Evolutionary conservation across 2,797 vertebrate species (phyloP).

Genomic region (Onychomys leucogaster): DNA sequence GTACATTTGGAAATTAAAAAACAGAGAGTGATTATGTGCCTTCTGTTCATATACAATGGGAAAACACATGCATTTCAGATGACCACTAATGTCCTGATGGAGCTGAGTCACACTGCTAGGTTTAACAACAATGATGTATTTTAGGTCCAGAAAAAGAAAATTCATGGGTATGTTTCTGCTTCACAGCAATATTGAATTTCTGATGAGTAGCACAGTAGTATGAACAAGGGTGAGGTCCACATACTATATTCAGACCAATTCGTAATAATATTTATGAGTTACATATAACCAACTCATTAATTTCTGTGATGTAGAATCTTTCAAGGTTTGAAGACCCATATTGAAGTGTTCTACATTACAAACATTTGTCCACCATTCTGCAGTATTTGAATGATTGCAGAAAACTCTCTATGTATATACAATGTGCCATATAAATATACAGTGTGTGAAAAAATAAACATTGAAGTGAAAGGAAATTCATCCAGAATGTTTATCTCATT

Average conservation of each 20-base stretch:
- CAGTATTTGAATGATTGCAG: background rate
- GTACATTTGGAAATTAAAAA: constrained; percentile 47
- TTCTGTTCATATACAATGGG: constrained; percentile 19
- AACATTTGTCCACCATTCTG: background rate
- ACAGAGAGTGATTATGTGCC: background rate
- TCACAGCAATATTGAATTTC: background rate
- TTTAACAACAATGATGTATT: constrained; percentile 45
- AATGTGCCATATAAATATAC: background rate
- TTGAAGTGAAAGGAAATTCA: constrained; percentile 3
- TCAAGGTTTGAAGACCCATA: background rate
- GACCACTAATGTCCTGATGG: constrained; percentile 8
- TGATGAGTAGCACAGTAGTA: background rate
- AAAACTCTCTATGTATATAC: background rate
- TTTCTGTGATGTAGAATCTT: background rate
- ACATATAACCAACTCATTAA: background rate
- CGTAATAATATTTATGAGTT: background rate
- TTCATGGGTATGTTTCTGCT: background rate
- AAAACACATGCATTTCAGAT: constrained; percentile 57
- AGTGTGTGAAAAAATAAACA: background rate
- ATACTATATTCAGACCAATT: background rate
- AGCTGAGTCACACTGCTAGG: background rate
- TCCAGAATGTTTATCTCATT: background rate
- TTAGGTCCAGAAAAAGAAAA: constrained; percentile 11
- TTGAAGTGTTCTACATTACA: background rate
- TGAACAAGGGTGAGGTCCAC: background rate